Conservation (phyloP, 2,888 invertebrate species). For the Aplocera efformata region DNA sequence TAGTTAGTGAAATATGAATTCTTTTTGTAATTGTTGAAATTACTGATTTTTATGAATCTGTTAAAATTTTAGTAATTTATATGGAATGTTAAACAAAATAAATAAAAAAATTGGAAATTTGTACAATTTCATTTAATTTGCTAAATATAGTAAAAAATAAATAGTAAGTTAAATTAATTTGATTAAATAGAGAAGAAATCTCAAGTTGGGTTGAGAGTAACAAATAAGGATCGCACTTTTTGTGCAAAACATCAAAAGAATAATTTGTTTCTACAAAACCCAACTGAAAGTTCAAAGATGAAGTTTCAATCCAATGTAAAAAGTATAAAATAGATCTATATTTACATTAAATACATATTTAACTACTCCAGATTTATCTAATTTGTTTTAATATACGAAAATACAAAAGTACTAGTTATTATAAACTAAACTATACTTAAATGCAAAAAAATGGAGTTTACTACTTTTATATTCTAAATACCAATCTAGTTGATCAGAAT, state of each 20-base stretch:
- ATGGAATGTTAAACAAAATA: conserved; percentile 31
- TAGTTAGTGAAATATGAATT: not conserved
- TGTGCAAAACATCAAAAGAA: conserved; percentile 20
- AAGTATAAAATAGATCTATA: conserved; percentile 50
- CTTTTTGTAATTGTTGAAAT: not conserved
- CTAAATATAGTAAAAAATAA: conserved; percentile 66
- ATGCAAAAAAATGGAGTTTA: conserved; percentile 14
- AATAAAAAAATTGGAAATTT: conserved; percentile 59
- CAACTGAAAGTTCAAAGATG: conserved; percentile 75
- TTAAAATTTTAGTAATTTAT: conserved; percentile 21
- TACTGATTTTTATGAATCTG: conserved; percentile 22
- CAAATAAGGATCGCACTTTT: conserved; percentile 30
- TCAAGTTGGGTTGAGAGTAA: conserved; percentile 79
- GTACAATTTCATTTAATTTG: conserved; percentile 76
- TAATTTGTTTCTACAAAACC: conserved; percentile 66
- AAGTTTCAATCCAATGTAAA: conserved; percentile 50
- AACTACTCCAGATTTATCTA: conserved; percentile 23
- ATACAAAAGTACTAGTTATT: conserved; percentile 7
- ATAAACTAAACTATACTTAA: conserved; percentile 12
- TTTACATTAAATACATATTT: conserved; percentile 52
- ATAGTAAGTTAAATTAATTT: conserved; percentile 59
- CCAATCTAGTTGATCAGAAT: conserved; percentile 55
- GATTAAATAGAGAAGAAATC: conserved; percentile 75
- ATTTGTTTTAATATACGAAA: conserved; percentile 16
- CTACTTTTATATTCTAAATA: conserved; percentile 25